A percentile compares a stretch with the other conserved stretches of the same genome.
Conservation (phyloP, 1,140 invertebrate genomes). For the Drosophila serrata region DNA sequence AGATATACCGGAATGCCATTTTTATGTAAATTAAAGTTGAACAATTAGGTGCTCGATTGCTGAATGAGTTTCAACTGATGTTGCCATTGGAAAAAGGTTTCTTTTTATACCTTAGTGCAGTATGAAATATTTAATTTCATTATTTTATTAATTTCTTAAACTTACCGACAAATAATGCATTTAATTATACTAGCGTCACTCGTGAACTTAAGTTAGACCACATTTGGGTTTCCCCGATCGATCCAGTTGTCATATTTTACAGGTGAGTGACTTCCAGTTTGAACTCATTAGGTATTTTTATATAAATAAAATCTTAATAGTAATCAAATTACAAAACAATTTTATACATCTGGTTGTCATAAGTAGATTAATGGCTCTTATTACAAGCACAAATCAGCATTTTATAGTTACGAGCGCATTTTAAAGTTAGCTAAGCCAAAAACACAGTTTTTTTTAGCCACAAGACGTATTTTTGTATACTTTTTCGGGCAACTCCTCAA, state of each 20-base stretch:
- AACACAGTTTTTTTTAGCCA: not conserved
- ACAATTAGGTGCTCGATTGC: not conserved
- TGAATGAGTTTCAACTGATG: conserved; percentile 51
- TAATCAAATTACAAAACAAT: not conserved
- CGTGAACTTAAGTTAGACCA: not conserved
- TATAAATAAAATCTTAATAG: conserved; percentile 1
- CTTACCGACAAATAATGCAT: not conserved
- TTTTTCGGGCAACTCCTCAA: conserved; percentile 25
- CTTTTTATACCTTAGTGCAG: conserved; percentile 36
- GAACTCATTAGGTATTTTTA: conserved; percentile 1
- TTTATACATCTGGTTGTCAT: not conserved
- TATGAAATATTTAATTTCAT: not conserved
- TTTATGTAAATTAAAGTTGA: not conserved
- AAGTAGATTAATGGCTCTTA: conserved; percentile 3
- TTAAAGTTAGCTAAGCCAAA: not conserved
- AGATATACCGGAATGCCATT: conserved; percentile 27
- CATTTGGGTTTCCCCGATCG: conserved; percentile 1
- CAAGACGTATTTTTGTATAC: conserved; percentile 1
- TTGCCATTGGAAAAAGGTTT: not conserved
- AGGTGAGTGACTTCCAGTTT: conserved; percentile 2
- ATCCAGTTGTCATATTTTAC: conserved; percentile 2
- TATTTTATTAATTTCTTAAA: not conserved
- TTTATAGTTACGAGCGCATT: not conserved
- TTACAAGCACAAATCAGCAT: conserved; percentile 6
- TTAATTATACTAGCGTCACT: not conserved